phyloP scores from a whole-genome alignment of 2,797 vertebrate species.

The Mormyrus proboscirostris region DNA sequence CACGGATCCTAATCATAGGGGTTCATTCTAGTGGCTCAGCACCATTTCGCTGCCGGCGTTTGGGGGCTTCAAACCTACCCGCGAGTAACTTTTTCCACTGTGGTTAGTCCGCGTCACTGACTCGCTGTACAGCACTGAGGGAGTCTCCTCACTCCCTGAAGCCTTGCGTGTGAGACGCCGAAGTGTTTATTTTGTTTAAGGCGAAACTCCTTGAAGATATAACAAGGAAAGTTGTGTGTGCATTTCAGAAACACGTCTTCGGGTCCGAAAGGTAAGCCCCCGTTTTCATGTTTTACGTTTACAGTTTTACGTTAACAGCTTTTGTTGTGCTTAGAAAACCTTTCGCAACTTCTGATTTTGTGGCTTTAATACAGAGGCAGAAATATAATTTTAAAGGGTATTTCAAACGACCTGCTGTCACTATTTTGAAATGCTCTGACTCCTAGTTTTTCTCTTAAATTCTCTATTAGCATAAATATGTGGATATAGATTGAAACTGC shows the following conservation, averaged over 20 bases:
- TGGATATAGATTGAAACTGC: too few relatives aligned
- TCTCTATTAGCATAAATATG: not conserved
- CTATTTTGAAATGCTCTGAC: not conserved
- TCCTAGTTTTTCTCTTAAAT: not conserved
- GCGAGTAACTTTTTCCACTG: conserved; percentile 8
- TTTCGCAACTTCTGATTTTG: not conserved
- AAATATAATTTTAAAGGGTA: not conserved
- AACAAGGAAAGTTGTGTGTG: not conserved
- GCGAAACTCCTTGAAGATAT: not conserved
- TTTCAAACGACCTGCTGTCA: not conserved
- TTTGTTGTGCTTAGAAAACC: not conserved
- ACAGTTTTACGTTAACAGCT: not conserved
- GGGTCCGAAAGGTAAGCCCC: not conserved
- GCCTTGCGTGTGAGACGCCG: not conserved
- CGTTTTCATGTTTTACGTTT: not conserved
- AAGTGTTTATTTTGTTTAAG: not conserved
- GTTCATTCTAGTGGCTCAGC: not conserved
- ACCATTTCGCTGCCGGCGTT: not conserved
- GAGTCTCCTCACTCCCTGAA: not conserved
- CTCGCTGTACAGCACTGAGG: not conserved
- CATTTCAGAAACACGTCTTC: not conserved
- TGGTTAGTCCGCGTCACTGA: not conserved
- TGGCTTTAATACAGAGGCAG: not conserved
- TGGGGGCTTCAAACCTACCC: not conserved
- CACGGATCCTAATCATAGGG: not conserved